A percentile compares a stretch with the other conserved stretches of the same genome.
These are phyloP conservation scores for Pseudotriccus pelzelni DNA, from an alignment of 2,797 vertebrate genomes.

Conservation along the genomic window DNA sequence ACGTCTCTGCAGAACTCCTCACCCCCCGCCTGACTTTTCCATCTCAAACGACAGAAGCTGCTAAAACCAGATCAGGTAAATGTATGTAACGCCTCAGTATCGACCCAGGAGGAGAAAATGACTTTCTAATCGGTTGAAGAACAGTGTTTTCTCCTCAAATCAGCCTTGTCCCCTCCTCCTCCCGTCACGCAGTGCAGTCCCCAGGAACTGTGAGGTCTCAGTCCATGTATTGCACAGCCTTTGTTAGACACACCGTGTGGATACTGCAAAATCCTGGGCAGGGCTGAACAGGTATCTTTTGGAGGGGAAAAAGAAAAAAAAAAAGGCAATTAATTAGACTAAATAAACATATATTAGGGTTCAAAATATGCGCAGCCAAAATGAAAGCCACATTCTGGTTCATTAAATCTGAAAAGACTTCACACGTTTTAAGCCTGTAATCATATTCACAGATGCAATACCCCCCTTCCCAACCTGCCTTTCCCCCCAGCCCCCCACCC, in stretches of 20 bases:
- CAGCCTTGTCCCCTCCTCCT: neutral
- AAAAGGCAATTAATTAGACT: constrained; percentile 72
- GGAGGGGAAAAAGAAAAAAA: neutral
- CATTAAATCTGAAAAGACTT: constrained; percentile 68
- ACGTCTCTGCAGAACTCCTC: neutral
- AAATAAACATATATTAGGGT: constrained; percentile 32
- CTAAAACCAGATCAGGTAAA: neutral
- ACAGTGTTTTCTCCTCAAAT: neutral
- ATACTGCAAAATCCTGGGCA: constrained; percentile 28
- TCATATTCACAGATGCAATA: constrained; percentile 62
- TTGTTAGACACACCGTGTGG: constrained; percentile 9
- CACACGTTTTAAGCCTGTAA: constrained; percentile 56
- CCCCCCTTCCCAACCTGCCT: neutral
- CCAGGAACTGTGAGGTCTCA: neutral
- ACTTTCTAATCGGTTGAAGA: constrained; percentile 12
- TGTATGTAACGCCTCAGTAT: neutral
- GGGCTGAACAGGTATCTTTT: constrained; percentile 48
- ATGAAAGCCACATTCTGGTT: constrained; percentile 64
- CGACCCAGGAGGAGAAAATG: neutral
- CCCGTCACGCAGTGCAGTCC: neutral
- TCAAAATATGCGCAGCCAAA: constrained; percentile 62
- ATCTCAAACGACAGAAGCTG: neutral
- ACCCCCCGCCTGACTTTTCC: neutral
- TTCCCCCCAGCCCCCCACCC: neutral
- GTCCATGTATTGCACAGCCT: neutral